These are phyloP conservation scores for Etheostoma perlongum DNA, from an alignment of 2,797 vertebrate genomes.

Conservation along the genomic window DNA sequence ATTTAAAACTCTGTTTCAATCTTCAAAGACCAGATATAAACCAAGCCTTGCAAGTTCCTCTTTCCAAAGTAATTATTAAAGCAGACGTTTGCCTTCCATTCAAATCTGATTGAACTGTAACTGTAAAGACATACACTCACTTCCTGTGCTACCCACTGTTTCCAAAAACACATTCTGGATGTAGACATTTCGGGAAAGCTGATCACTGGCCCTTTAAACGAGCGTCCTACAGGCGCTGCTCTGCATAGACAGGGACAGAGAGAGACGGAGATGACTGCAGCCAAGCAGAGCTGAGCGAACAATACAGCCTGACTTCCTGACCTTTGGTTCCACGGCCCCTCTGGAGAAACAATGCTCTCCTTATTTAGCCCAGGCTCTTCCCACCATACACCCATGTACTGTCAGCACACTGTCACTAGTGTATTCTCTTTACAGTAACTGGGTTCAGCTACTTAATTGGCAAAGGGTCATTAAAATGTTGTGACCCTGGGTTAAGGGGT, in stretches of 20 bases:
- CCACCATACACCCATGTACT: constrained; percentile 68
- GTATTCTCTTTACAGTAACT: constrained; percentile 62
- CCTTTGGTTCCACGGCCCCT: constrained; percentile 71
- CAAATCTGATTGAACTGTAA: constrained; percentile 52
- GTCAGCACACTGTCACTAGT: constrained; percentile 68
- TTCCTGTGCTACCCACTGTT: constrained; percentile 58
- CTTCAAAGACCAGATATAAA: constrained; percentile 37
- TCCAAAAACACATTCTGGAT: constrained; percentile 60
- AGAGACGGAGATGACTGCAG: constrained; percentile 60
- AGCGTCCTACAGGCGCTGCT: constrained; percentile 22
- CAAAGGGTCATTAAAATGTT: constrained; percentile 38
- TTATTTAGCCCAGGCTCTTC: constrained; percentile 77
- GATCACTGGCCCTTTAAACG: constrained; percentile 47
- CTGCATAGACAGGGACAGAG: constrained; percentile 23
- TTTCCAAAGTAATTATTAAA: constrained; percentile 36
- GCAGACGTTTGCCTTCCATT: constrained; percentile 50
- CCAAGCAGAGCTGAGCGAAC: constrained; percentile 74
- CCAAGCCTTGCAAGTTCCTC: constrained; percentile 23
- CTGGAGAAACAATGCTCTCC: constrained; percentile 79
- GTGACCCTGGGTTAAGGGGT: constrained; percentile 15
- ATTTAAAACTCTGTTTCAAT: constrained; percentile 3
- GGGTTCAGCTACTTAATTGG: constrained; percentile 56
- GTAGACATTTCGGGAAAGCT: constrained; percentile 47
- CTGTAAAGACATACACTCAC: constrained; percentile 51
- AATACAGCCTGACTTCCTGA: constrained; percentile 83